phyloP scores from a whole-genome alignment of 2,113 vertebrate species.

The Paramormyrops kingsleyae region DNA sequence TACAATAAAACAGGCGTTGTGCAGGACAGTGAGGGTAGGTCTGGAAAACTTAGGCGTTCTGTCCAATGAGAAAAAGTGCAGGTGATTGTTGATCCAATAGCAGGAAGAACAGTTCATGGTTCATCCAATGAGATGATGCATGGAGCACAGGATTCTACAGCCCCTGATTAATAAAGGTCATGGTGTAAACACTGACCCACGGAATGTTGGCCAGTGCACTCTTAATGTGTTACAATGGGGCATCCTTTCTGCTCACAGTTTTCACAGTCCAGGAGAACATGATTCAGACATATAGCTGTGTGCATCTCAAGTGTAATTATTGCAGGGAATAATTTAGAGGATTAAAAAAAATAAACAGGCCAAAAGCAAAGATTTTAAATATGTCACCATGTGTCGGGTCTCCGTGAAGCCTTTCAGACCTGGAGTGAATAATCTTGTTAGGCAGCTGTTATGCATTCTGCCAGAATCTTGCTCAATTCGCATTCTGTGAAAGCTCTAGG shows the following conservation, averaged over 20 bases:
- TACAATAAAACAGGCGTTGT: not conserved
- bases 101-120: not conserved
- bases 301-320: not conserved
- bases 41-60: not conserved
- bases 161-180: not conserved
- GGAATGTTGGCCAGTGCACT: not conserved
- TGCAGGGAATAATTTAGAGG: not conserved
- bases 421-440: constrained; percentile 20
- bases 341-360: not conserved
- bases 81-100: not conserved
- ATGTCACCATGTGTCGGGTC: not conserved
- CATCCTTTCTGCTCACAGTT: not conserved
- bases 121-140: not conserved
- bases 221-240: not conserved
- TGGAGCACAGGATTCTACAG: not conserved
- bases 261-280: not conserved
- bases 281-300: not conserved
- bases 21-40: not conserved
- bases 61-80: not conserved
- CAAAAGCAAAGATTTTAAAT: not conserved
- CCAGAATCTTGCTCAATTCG: constrained; percentile 20
- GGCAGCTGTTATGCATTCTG: constrained; percentile 4
- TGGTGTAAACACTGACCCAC: not conserved
- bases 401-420: constrained; percentile 8
- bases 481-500: constrained; percentile 22